These are phyloP conservation scores for Odontocolon sp. DNA, from an alignment of 2,888 invertebrate species.

Conservation along the genomic window DNA sequence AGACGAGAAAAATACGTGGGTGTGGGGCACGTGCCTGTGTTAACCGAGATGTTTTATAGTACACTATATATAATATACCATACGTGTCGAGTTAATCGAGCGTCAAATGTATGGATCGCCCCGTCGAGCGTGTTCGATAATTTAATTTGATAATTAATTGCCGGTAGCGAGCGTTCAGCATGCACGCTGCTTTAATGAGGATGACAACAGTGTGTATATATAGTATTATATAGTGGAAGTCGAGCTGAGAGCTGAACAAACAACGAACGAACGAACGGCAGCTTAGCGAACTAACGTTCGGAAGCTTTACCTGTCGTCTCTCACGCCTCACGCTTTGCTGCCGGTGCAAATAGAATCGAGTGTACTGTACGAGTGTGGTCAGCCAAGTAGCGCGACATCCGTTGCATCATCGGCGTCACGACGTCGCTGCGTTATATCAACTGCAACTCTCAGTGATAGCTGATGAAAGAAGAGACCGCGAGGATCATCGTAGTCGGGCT, in stretches of 20 bases:
- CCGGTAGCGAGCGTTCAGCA: constrained; percentile 43
- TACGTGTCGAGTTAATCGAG: constrained; percentile 56
- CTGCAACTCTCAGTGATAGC: not conserved
- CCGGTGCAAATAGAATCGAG: constrained; percentile 55
- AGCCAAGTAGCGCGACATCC: constrained; percentile 53
- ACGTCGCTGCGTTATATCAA: not conserved
- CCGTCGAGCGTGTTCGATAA: constrained; percentile 41
- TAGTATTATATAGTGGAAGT: not conserved
- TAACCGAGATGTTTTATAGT: constrained; percentile 14
- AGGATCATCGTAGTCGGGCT: not conserved
- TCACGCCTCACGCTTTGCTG: constrained; percentile 31
- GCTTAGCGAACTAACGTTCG: constrained; percentile 3
- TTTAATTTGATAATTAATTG: constrained; percentile 55
- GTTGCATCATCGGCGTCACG: constrained; percentile 47
- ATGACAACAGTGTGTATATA: not conserved
- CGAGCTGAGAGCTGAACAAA: constrained; percentile 47
- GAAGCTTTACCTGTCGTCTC: constrained; percentile 31
- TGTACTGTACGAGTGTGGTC: constrained; percentile 43
- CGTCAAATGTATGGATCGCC: constrained; percentile 55
- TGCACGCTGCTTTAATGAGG: constrained; percentile 23
- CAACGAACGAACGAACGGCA: not conserved
- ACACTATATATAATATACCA: not conserved
- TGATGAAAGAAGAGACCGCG: not conserved
- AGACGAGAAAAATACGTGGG: too few species aligned
- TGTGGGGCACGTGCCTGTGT: constrained; percentile 24